A percentile compares a stretch with the other conserved stretches of the same genome.
phyloP scores from a whole-genome alignment of 2,888 invertebrate genomes.

The Aporophyla lueneburgensis region DNA sequence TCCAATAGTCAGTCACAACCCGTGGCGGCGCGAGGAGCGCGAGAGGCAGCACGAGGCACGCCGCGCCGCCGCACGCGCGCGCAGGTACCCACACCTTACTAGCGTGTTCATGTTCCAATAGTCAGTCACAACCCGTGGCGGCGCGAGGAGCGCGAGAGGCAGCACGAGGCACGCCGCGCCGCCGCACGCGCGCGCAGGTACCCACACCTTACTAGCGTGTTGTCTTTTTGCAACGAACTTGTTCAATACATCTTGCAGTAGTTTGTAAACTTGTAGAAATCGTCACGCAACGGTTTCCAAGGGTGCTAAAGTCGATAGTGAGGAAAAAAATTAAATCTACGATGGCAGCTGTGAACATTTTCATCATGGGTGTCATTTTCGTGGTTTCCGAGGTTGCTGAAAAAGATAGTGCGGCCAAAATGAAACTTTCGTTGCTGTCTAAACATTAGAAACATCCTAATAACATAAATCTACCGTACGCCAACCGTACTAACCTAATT shows the following conservation, averaged over 20 bases:
- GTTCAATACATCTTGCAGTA: too few relatives aligned
- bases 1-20: constrained; percentile 90
- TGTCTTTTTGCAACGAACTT: too few relatives aligned
- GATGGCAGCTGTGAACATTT: too few relatives aligned
- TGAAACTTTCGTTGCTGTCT: background rate
- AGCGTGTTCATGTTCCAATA: background rate
- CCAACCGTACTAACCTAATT: too few relatives aligned
- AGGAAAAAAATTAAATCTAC: too few relatives aligned
- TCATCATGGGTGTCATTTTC: too few relatives aligned
- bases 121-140: constrained; percentile 96
- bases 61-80: constrained; percentile 75
- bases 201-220: background rate
- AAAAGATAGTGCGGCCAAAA: too few relatives aligned
- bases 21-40: constrained; percentile 98
- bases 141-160: constrained; percentile 97
- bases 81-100: constrained; percentile 82
- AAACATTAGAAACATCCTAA: background rate
- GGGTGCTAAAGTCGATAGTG: too few relatives aligned
- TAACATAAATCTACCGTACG: too few relatives aligned
- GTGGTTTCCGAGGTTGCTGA: too few relatives aligned
- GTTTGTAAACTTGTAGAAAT: too few relatives aligned
- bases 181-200: constrained; percentile 85
- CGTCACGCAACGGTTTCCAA: too few relatives aligned
- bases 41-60: constrained; percentile 92
- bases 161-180: constrained; percentile 81